Conservation (phyloP, 2,797 vertebrate genomes). For the Micropoecilia bifurca region DNA sequence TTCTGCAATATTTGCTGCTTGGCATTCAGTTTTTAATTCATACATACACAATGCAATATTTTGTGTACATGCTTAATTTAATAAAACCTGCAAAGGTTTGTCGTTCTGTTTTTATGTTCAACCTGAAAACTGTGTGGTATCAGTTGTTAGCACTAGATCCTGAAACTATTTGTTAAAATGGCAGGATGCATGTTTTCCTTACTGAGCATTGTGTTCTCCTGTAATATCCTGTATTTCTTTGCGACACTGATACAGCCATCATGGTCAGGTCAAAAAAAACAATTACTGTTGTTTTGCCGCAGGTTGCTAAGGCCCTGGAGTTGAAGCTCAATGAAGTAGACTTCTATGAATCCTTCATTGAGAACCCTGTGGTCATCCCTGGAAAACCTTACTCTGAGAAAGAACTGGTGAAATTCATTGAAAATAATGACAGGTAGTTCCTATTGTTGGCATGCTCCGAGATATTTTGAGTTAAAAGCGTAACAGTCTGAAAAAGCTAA, state of each 20-base stretch:
- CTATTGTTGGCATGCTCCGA: too few relatives aligned
- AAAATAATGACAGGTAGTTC: conserved; percentile 85
- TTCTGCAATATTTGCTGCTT: neutral
- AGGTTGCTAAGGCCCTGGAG: conserved; percentile 87
- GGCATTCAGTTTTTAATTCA: neutral
- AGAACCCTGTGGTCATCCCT: conserved; percentile 87
- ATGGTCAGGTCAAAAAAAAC: neutral
- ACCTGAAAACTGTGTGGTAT: neutral
- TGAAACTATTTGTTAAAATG: neutral
- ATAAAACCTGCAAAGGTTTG: neutral
- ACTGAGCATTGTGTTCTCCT: neutral
- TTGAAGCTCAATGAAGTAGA: conserved; percentile 91
- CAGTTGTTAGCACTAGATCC: neutral
- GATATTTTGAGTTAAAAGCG: neutral
- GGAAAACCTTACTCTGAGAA: conserved; percentile 89
- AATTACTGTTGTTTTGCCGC: conserved; percentile 14
- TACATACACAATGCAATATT: neutral
- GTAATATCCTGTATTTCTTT: neutral
- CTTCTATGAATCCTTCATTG: conserved; percentile 92
- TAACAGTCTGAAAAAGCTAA: neutral
- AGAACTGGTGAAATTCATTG: conserved; percentile 88
- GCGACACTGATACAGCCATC: neutral
- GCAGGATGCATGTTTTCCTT: neutral
- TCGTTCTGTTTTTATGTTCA: neutral
- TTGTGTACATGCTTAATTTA: neutral